Evolutionary conservation across 2,113 vertebrate species (phyloP), one percentile per base, ranked within the genome.

Genomic region (Tricholaema leucomelas): DNA sequence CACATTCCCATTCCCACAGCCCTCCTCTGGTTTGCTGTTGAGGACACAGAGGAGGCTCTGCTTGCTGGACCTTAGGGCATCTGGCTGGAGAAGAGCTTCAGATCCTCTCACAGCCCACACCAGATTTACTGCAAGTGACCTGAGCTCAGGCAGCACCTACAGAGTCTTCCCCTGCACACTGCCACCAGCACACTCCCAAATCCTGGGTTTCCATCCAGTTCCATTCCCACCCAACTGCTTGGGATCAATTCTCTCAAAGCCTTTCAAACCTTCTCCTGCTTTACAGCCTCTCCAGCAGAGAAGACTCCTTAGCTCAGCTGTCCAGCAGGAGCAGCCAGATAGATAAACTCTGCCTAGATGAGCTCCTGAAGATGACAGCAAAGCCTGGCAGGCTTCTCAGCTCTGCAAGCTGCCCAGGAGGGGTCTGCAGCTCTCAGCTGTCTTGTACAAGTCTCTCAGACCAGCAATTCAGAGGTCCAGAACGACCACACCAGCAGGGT

Each of bases 41-140:
- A 35, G 60, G 46, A 56, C 56, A 52, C 0, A 0, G 28, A 0
- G 8, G 46, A 63, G 31, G 12, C 40, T 63, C 36, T 18, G 8
- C 36, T 67, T 18, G 58, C 58, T 27, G 52, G 59, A 13, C 21
- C 52, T 42, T 2, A 20, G 74, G 20, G 14, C 36, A 28, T 3
- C 54, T 30, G 71, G 15, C 44, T 71, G 80, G 15, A 60, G 69
- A 58, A 60, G 31, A 74, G 54, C 50, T 69, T 10, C 18, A 48
- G 31, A 5, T 14, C 40, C 35, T 27, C 16, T 52, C 35, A 40
- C 67, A 63, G 66, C 33, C 19, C 72, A 15, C 24, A 19, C 2
- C 0, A 9, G 2, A 27, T 5, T 55, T 10, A 36, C 81, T 55
- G 78, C 24, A 28, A 33, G 25, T 9, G 15, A 11, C 24, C 74